Percentiles rank a stretch among this genome's conserved stretches.
Conservation (phyloP, 2,888 invertebrate species). For the Cataglyphis altisquamis region DNA sequence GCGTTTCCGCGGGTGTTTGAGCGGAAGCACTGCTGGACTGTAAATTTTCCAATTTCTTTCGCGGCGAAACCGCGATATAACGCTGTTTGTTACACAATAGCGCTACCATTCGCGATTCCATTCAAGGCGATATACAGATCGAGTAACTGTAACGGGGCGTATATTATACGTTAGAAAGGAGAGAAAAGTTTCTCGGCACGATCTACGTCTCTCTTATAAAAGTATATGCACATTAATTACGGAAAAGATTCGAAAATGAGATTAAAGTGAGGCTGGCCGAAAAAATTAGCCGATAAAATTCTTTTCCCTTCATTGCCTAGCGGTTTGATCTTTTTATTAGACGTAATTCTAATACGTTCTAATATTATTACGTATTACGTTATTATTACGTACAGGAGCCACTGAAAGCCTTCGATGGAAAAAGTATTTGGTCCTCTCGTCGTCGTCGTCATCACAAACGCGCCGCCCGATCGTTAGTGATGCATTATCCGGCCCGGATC, state of each 20-base stretch:
- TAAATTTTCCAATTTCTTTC: constrained; percentile 56
- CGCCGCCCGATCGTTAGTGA: constrained; percentile 69
- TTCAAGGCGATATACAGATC: constrained; percentile 22
- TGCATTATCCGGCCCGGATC: constrained; percentile 75
- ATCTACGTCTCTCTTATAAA: not conserved
- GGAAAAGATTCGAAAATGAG: not conserved
- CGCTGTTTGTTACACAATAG: constrained; percentile 46
- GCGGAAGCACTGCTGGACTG: constrained; percentile 50
- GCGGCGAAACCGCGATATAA: constrained; percentile 27
- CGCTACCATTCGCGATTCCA: constrained; percentile 8
- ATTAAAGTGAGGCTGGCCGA: constrained; percentile 13
- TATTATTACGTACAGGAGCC: constrained; percentile 41
- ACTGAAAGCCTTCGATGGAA: constrained; percentile 15
- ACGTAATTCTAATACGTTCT: constrained; percentile 30
- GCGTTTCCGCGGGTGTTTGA: constrained; percentile 45
- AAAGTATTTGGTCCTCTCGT: not conserved
- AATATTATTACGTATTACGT: not conserved
- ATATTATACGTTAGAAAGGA: constrained; percentile 3
- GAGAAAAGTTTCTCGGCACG: not conserved
- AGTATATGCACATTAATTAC: not conserved
- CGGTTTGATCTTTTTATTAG: not conserved
- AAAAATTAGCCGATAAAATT: constrained; percentile 18
- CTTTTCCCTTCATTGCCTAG: not conserved
- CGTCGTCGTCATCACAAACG: constrained; percentile 5
- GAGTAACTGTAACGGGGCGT: not conserved